Evolutionary conservation across 2,888 invertebrate species (phyloP).

Genomic region (Venustoraphidia nigricollis): DNA sequence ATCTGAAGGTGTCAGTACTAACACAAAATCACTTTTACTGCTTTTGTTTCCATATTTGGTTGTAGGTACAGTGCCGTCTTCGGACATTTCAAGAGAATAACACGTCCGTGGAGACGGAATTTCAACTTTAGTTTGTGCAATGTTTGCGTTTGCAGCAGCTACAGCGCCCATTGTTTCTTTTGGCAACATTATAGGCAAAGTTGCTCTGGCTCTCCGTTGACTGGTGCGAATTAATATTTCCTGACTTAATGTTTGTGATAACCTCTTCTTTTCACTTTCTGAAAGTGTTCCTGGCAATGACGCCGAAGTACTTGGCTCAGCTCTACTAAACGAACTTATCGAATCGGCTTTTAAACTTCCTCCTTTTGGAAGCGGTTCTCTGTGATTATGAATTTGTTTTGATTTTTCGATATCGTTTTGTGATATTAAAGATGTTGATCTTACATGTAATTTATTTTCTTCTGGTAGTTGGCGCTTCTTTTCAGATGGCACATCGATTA

Average conservation of each 20-base stretch:
- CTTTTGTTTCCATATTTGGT: background rate
- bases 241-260: conserved; percentile 56
- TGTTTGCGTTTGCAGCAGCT: conserved; percentile 35
- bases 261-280: conserved; percentile 55
- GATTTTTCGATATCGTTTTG: conserved; percentile 24
- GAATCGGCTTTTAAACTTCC: conserved; percentile 37
- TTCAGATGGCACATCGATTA: conserved; percentile 40
- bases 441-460: conserved; percentile 33
- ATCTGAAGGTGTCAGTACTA: conserved; percentile 28
- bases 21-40: conserved; percentile 25
- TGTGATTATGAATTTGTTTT: conserved; percentile 17
- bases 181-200: conserved; percentile 25
- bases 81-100: conserved; percentile 29
- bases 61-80: conserved; percentile 12
- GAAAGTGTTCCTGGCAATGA: conserved; percentile 28
- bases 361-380: conserved; percentile 14
- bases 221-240: conserved; percentile 52
- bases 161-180: conserved; percentile 46
- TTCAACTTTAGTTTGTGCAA: conserved; percentile 18
- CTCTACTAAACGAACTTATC: conserved; percentile 33
- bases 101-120: conserved; percentile 30
- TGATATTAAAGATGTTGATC: conserved; percentile 39
- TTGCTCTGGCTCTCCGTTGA: conserved; percentile 22
- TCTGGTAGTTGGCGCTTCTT: conserved; percentile 17
- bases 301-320: conserved; percentile 33